Evolutionary conservation across 2,888 invertebrate species (phyloP), one percentile per base, ranked within the genome.

Genomic region (Leucophora obtusa): DNA sequence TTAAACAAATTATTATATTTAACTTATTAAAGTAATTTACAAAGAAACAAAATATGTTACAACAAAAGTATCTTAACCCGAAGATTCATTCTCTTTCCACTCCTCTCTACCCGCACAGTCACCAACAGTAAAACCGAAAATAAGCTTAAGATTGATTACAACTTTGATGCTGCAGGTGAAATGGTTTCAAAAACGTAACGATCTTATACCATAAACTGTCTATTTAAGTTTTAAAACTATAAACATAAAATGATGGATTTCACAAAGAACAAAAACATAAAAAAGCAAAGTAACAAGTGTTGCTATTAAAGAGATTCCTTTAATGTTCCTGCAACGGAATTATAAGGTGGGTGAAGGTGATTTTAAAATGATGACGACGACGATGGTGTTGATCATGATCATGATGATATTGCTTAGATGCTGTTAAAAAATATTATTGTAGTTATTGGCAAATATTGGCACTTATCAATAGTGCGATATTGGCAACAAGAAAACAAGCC

Each of bases 1-100:
- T 69, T 70, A 74, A 82, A 75, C 78, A 83, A 89, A 88, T 88
- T 86, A 88, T 88, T 88, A 86, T 88, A 85, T 87, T 88, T 89
- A 88, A 86, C 85, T 85, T 86, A 86, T 89, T 88, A 87, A 88
- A 89, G 87, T 86, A 88, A 88, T 89, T 88, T 88, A 86, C 82
- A 65, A 33, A 24, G 51, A 68, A 72, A 76, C 58, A 53, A 72
- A 65, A 73, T 38, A 58, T 59, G 8, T 51, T 66, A 38, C 24
- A 56, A 28, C 38, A 72, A 58, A 77, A 63, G 54, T 50, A 65
- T 15, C 28, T 28, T 28, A 33, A 53, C 5, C 8, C 15, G 15
- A 43, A 15, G n/a, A 24, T 8, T 33, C 33, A 51, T 24, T 51
- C 17, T 24, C 15, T 3, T 17, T 28, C 51, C 17, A 28, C n/a